phyloP scores from a whole-genome alignment of 2,113 vertebrate species.

The Paratilapia polleni region DNA sequence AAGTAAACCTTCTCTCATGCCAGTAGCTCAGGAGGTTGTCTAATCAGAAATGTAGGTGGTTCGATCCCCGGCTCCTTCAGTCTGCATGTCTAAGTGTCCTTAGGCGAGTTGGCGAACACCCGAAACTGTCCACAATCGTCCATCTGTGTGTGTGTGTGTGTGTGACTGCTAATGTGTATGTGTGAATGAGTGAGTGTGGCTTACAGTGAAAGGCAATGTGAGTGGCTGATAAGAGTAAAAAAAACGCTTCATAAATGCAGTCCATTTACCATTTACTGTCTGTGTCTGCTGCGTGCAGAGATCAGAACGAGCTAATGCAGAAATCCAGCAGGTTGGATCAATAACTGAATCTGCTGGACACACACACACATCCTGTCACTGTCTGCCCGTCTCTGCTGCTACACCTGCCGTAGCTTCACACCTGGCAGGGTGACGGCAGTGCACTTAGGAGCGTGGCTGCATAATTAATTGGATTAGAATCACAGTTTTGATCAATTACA shows the following conservation, averaged over 20 bases:
- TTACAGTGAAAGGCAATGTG: no score
- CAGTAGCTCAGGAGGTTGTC: no score
- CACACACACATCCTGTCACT: neutral
- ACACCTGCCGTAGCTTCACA: neutral
- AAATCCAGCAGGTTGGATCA: neutral
- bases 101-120: neutral
- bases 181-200: neutral
- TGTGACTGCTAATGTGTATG: neutral
- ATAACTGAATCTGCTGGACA: neutral
- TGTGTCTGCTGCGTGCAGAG: neutral
- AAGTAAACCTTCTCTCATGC: no score
- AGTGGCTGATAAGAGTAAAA: neutral
- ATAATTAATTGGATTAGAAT: conserved; percentile 23
- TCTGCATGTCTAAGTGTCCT: neutral
- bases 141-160: neutral
- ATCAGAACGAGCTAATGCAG: conserved; percentile 15
- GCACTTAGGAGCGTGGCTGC: neutral
- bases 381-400: neutral
- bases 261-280: neutral
- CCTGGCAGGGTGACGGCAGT: neutral
- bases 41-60: no score
- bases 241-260: neutral
- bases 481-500: neutral
- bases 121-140: neutral
- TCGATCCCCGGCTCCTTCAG: neutral